phyloP scores from a whole-genome alignment of 2,113 vertebrate genomes.

The Camelus dromedarius region DNA sequence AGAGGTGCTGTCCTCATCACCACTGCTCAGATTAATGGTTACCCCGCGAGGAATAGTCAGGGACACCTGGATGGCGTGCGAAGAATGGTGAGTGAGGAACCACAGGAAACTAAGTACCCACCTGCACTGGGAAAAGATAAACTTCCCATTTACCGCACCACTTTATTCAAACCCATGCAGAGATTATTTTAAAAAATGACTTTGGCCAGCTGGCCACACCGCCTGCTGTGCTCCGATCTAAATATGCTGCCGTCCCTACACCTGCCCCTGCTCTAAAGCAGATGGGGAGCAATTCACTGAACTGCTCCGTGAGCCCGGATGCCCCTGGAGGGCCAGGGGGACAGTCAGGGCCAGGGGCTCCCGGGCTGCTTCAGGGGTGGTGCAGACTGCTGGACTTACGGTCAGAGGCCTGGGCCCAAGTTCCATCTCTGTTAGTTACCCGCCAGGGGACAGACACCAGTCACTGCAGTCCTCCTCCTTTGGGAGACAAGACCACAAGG shows the following conservation, averaged over 20 bases:
- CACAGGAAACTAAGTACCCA: too few relatives aligned
- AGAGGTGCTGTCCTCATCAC: fast-evolving
- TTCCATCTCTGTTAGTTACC: background rate
- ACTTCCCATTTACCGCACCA: background rate
- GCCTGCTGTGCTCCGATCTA: background rate
- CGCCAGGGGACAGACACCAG: background rate
- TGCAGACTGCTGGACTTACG: too few relatives aligned
- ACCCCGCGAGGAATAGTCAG: fast-evolving
- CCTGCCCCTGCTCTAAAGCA: too few relatives aligned
- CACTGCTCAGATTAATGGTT: fast-evolving
- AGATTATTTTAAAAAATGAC: too few relatives aligned
- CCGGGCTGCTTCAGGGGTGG: fast-evolving
- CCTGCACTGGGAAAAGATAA: fast-evolving
- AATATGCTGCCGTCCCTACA: fast-evolving
- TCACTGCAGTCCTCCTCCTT: background rate
- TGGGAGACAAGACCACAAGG: background rate
- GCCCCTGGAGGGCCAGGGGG: background rate
- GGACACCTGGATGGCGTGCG: fast-evolving
- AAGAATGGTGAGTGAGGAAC: background rate
- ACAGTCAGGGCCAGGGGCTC: background rate
- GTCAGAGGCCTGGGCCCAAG: background rate
- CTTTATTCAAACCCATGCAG: background rate
- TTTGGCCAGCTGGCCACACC: background rate
- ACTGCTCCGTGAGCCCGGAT: fast-evolving
- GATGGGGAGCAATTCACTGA: background rate